Percentiles rank a stretch among this genome's conserved stretches.
phyloP scores from a whole-genome alignment of 2,888 invertebrate genomes.

The Dryococelus australis region DNA sequence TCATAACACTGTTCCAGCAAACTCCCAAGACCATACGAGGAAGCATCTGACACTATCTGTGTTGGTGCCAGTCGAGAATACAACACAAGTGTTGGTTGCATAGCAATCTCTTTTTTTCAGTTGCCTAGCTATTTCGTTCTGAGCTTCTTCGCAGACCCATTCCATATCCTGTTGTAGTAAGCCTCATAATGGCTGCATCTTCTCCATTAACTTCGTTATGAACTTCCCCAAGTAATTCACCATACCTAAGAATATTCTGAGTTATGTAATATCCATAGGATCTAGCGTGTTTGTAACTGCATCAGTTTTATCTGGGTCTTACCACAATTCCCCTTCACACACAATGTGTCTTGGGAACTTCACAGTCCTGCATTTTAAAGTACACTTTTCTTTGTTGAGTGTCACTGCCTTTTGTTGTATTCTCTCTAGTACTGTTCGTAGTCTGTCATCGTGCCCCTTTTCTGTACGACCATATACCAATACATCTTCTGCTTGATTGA shows the following conservation, averaged over 20 bases:
- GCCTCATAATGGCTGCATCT: not conserved
- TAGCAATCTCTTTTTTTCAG: not conserved
- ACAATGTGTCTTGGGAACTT: not conserved
- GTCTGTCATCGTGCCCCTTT: constrained; percentile 25
- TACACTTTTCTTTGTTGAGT: not conserved
- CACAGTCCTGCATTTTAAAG: not conserved
- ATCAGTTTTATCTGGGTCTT: not conserved
- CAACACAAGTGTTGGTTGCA: not conserved
- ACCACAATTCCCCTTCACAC: not conserved
- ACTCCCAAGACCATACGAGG: not conserved
- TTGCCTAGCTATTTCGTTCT: not conserved
- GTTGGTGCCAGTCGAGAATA: not conserved
- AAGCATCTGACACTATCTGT: not conserved
- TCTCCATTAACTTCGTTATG: not conserved
- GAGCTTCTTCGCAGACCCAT: not conserved
- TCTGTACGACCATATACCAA: constrained; percentile 6
- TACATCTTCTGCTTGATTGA: constrained; percentile 20
- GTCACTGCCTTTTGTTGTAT: not conserved
- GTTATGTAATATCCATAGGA: not conserved
- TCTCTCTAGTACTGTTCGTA: not conserved
- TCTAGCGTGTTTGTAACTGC: not conserved
- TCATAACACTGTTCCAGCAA: not conserved
- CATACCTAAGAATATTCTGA: not conserved
- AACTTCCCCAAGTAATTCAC: not conserved
- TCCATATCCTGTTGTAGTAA: not conserved